Evolutionary conservation across 2,797 vertebrate genomes (phyloP), one percentile per base, ranked within the genome.

Genomic region (Oryzias dopingdopingensis): DNA sequence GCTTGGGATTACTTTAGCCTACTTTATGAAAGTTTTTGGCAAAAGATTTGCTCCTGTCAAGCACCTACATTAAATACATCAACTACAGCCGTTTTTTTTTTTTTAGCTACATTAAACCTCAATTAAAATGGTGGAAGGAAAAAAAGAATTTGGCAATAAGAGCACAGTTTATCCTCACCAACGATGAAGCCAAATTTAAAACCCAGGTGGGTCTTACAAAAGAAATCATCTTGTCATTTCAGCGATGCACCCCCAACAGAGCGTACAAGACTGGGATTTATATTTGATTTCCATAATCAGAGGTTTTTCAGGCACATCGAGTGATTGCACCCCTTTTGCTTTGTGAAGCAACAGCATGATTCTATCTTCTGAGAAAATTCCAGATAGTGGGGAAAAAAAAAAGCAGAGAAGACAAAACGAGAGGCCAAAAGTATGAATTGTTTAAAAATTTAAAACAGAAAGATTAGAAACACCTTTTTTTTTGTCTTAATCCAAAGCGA

Each of bases 121-220:
- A 37, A 37, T 37, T 2, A 12, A 37, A 37, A 37, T 37, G 32
- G 32, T 37, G 32, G 32, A 37, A 37, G 32, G 26, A 37, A 37
- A 12, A 12, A 37, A 37, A 37, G 13, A 12, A 13, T 37, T 37
- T 37, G 77, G 76, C 26, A 44, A 49, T 65, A 16, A 53, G 47
- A 78, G 67, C 59, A 57, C 49, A 15, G 67, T 66, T 70, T 59
- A 52, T 72, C 57, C 57, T 40, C 16, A 57, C 72, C 14, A 56
- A 67, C 74, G 72, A 65, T 5, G 54, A 62, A 53, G 70, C 72
- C 74, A 79, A 74, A 81, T 80, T 62, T 72, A 43, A 72, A 69
- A 59, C 59, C 52, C 64, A 54, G 61, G 55, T 73, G 65, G 67
- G 53, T 84, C 71, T 63, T 56, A 37, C 44, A 59, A 37, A 37